Evolutionary conservation across 92 coral and sea anemone genomes (phyloP).

Genomic region (Parazoanthus darwini): DNA sequence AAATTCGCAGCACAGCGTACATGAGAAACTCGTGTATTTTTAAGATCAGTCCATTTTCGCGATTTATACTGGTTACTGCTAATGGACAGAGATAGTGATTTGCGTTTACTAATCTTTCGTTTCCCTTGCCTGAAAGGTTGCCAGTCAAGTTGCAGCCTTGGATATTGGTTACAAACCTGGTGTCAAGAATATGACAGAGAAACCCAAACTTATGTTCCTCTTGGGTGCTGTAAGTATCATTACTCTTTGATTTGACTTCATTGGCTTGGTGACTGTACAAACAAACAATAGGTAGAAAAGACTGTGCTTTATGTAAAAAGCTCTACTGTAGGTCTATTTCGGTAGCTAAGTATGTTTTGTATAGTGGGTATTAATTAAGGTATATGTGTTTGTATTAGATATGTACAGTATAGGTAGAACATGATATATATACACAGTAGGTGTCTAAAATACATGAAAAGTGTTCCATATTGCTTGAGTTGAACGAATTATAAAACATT

Average conservation of each 20-base stretch:
- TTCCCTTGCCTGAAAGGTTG: constrained; percentile 64
- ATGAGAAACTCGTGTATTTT: no score
- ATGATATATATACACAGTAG: no score
- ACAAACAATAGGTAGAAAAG: background rate
- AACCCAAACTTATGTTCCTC: constrained; percentile 88
- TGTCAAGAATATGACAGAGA: constrained; percentile 72
- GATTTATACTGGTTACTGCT: background rate
- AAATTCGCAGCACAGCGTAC: no score
- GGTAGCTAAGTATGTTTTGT: no score
- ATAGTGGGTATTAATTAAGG: no score
- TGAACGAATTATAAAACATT: no score
- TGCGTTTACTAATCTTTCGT: background rate
- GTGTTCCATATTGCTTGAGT: no score
- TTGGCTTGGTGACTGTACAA: background rate
- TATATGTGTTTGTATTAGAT: no score
- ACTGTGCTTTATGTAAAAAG: background rate
- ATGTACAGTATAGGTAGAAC: no score
- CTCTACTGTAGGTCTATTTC: no score
- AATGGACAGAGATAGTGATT: background rate
- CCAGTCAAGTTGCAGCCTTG: constrained; percentile 99
- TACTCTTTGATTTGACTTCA: background rate
- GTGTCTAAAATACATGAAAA: no score
- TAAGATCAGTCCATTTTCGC: no score
- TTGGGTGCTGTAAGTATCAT: constrained; percentile 93
- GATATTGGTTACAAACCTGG: constrained; percentile 97